Conservation (phyloP, 2,113 vertebrate species). For the Catharus minimus region DNA sequence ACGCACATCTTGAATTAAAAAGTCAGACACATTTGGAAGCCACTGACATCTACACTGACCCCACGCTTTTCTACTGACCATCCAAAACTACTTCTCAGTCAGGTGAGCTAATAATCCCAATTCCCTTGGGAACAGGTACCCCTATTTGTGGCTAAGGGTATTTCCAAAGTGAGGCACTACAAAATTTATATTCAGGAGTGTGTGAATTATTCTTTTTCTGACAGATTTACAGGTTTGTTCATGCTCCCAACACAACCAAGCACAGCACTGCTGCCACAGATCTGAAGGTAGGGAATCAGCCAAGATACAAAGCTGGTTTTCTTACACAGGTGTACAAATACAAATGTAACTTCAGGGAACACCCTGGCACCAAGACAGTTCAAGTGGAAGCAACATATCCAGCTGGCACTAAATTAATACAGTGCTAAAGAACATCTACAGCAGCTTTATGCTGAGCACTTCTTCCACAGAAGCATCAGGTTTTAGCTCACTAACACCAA, state of each 20-base stretch:
- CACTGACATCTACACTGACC: rapidly evolving
- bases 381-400: background rate
- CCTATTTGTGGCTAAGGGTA: rapidly evolving
- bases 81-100: background rate
- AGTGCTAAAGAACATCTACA: background rate
- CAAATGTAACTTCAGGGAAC: background rate
- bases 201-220: background rate
- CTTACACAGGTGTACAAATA: background rate
- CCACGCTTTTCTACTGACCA: background rate
- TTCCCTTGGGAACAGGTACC: background rate
- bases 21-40: background rate
- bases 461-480: background rate
- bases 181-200: background rate
- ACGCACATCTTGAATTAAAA: background rate
- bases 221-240: background rate
- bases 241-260: background rate
- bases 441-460: background rate
- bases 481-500: background rate
- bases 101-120: background rate
- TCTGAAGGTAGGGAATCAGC: background rate
- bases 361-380: background rate
- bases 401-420: background rate
- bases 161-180: background rate
- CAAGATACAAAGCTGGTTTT: background rate
- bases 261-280: rapidly evolving